Evolutionary conservation across 2,888 invertebrate species (phyloP).

Genomic region (Reticulitermes lucifugus): DNA sequence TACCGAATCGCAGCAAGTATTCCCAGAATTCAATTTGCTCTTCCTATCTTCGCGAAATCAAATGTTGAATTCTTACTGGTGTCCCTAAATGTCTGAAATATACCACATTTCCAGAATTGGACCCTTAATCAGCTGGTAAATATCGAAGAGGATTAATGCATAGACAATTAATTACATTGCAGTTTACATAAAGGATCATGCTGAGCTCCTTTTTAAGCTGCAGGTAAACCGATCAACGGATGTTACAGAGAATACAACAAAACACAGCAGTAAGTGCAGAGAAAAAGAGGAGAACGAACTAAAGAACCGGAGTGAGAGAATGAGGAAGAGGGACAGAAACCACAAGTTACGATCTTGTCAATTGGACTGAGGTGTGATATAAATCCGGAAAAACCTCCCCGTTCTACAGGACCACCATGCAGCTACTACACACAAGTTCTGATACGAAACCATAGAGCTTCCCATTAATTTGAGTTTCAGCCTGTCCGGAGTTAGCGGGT

Average conservation of each 20-base stretch:
- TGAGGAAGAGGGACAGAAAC: neutral
- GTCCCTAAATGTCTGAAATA: too few species aligned
- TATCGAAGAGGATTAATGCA: too few species aligned
- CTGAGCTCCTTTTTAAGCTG: neutral
- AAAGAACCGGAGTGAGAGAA: neutral
- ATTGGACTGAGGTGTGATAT: conserved; percentile 47
- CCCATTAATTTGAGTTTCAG: conserved; percentile 30
- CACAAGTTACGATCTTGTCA: conserved; percentile 49
- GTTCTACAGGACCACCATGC: neutral
- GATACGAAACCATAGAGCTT: neutral
- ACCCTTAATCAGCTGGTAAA: too few species aligned
- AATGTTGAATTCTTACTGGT: too few species aligned
- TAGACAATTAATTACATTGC: neutral
- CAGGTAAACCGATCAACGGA: neutral
- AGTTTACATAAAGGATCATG: neutral
- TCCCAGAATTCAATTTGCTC: too few species aligned
- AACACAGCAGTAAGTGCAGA: neutral
- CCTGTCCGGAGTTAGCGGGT: conserved; percentile 10
- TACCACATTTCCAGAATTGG: too few species aligned
- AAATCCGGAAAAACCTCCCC: conserved; percentile 38
- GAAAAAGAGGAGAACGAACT: neutral
- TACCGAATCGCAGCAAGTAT: too few species aligned
- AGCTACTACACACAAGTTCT: neutral
- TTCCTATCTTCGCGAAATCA: too few species aligned
- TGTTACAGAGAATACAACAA: neutral